Evolutionary conservation across 2,113 vertebrate species (phyloP).

Genomic region (Mixornis gularis): DNA sequence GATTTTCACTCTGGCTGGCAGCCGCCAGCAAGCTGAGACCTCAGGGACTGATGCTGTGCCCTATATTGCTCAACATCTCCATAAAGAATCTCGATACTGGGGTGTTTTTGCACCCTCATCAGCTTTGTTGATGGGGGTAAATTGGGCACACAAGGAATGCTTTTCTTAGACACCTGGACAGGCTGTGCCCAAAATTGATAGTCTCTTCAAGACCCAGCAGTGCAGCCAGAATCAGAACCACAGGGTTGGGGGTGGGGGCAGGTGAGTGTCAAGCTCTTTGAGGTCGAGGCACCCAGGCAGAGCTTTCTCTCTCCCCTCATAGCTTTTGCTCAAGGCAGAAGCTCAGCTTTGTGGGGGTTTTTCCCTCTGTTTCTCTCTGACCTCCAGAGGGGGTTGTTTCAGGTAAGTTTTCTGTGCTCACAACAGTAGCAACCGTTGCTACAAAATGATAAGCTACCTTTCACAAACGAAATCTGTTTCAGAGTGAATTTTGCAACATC

Average conservation of each 20-base stretch:
- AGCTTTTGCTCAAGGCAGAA: neutral
- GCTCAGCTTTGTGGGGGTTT: neutral
- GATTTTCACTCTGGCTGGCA: neutral
- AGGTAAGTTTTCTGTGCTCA: neutral
- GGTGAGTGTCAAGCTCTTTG: neutral
- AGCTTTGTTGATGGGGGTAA: neutral
- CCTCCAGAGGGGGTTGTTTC: neutral
- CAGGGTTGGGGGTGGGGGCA: neutral
- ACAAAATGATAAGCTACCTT: neutral
- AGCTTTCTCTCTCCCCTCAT: neutral
- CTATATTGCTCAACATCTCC: neutral
- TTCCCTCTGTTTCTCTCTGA: neutral
- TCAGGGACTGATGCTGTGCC: neutral
- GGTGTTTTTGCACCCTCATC: neutral
- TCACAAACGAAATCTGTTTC: neutral
- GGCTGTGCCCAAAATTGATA: neutral
- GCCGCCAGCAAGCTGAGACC: neutral
- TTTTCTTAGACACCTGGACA: neutral
- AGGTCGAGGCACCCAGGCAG: neutral
- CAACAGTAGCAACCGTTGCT: neutral
- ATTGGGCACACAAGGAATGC: neutral
- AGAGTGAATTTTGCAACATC: neutral
- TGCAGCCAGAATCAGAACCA: neutral
- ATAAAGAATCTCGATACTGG: neutral
- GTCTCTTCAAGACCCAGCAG: rapidly evolving